Conservation (phyloP, 2,888 invertebrate genomes). For the Ferrisia virgata region DNA sequence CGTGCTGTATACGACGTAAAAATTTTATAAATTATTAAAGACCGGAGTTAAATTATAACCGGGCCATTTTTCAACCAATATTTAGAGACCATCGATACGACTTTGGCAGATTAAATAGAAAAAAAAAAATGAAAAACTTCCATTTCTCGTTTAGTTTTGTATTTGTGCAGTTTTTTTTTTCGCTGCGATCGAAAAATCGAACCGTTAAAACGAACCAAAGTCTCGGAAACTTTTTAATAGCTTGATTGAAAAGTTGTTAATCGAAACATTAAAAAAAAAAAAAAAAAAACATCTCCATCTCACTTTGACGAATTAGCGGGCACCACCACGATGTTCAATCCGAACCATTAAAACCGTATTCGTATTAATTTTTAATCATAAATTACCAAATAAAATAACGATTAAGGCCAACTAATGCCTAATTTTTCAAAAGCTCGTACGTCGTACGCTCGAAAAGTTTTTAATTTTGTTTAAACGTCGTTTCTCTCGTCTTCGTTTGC, state of each 20-base stretch:
- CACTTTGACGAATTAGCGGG: background rate
- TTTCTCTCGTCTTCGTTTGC: background rate
- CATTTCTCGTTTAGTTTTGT: background rate
- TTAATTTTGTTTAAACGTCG: background rate
- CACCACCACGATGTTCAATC: background rate
- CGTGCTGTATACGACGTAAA: background rate
- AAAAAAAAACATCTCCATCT: background rate
- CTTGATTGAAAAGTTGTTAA: slow-evolving; percentile 21
- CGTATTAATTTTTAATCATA: slow-evolving; percentile 3
- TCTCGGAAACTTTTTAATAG: background rate
- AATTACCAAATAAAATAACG: background rate
- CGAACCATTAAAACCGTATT: background rate
- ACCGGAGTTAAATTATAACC: background rate
- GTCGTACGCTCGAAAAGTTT: background rate
- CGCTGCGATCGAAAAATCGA: background rate
- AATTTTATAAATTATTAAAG: background rate
- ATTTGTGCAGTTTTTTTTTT: background rate
- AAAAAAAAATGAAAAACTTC: background rate
- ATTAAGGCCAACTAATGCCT: background rate
- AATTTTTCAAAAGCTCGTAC: background rate
- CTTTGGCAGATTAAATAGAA: background rate
- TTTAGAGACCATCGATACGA: background rate
- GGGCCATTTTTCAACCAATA: background rate
- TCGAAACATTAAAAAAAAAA: too few species aligned
- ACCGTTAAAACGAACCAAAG: background rate